Conservation (phyloP, 2,888 invertebrate genomes). For the Protophormia terraenovae region DNA sequence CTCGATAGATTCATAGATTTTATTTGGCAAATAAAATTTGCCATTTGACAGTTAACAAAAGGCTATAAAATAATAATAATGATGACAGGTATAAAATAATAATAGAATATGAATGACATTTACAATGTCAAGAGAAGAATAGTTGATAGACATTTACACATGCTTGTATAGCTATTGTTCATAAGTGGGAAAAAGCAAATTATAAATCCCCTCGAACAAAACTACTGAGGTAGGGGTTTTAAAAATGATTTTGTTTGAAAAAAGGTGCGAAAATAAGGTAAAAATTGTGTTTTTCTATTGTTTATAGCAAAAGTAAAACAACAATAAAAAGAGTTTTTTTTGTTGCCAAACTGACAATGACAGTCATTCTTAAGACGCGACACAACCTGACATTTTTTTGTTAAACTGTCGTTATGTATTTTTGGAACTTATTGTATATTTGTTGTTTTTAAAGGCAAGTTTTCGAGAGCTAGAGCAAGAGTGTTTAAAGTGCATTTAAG, state of each 20-base stretch:
- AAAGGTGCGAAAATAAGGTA: constrained; percentile 62
- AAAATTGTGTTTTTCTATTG: constrained; percentile 25
- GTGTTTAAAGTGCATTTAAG: background rate
- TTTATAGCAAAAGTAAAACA: constrained; percentile 19
- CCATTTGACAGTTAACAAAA: constrained; percentile 40
- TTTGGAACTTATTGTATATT: background rate
- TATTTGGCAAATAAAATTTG: constrained; percentile 16
- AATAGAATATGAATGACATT: constrained; percentile 28
- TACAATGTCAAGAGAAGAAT: constrained; percentile 21
- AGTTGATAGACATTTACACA: constrained; percentile 6
- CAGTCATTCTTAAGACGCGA: constrained; percentile 57
- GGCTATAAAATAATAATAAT: background rate
- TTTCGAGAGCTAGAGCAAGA: background rate
- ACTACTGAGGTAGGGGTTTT: constrained; percentile 10
- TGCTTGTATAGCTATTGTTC: constrained; percentile 42
- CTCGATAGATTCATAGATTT: background rate
- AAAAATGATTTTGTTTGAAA: constrained; percentile 31
- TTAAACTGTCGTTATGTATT: constrained; percentile 48
- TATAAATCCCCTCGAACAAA: constrained; percentile 16
- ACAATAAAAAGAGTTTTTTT: background rate
- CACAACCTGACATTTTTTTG: constrained; percentile 61
- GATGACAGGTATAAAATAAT: constrained; percentile 57
- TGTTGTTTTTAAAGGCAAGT: constrained; percentile 10
- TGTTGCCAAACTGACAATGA: background rate
- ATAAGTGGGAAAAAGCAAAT: constrained; percentile 63